Base-by-base conservation (phyloP, 1,140 invertebrate genomes). In the Camponotus floridanus region DNA sequence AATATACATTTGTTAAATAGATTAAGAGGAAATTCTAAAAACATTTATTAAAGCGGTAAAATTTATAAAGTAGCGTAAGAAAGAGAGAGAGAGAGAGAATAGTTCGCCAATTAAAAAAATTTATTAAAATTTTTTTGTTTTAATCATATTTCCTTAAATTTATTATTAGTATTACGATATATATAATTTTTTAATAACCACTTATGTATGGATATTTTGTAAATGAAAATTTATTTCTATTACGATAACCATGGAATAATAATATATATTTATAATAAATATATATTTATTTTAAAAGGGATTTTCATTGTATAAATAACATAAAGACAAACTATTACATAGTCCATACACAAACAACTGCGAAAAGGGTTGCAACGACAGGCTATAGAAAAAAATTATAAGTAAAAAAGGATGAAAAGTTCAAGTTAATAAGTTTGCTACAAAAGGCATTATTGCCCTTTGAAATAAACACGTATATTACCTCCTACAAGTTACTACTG, bases 371-470 rank as follows among this genome's bases (percentile, higher is more conserved):
- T 51, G 7, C 31, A 13, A 86, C 42, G 61, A 33, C 67, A 64
- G n/a, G 36, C 15, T 31, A 9, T 4, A 31, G 18, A n/a, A 71
- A 80, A 51, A 79, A n/a, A n/a, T 8, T 15, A 26, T 3, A 4
- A 21, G 39, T 3, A 4, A 21, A 33, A 26, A n/a, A n/a, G 9
- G 15, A 26, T 21, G 42, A 39, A 64, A 87, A 76, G 51, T 67
- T 55, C 83, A 91, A 90, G 90, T 91, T 91, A 91, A 91, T 91
- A 88, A 91, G 90, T 91, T 91, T 91, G 84, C 88, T 89, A 90
- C 84, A 87, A 85, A 90, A 85, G 79, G 68, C 78, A 67, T 67
- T 79, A 86, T 76, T 80, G 45, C 48, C 84, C 71, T 79, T 80
- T 88, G 86, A 86, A 90, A 91, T 86, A 86, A 83, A 78, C 73